Evolutionary conservation across 2,888 invertebrate species (phyloP).

Genomic region (Lymantria dispar): DNA sequence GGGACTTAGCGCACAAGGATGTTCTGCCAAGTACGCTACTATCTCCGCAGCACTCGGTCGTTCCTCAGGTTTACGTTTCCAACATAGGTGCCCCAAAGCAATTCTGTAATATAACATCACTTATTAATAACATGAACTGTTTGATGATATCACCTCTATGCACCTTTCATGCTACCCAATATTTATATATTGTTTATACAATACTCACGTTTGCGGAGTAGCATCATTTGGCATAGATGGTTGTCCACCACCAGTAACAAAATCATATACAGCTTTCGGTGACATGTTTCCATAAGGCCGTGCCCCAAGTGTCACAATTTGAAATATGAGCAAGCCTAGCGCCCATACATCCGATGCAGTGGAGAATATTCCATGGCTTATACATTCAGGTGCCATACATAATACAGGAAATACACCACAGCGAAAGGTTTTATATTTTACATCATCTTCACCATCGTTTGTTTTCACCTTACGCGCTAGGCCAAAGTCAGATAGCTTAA

Average conservation of each 20-base stretch:
- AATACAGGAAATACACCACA: slow-evolving; percentile 92
- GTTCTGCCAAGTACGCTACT: slow-evolving; percentile 88
- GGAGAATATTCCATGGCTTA: slow-evolving; percentile 90
- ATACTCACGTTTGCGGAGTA: slow-evolving; percentile 39
- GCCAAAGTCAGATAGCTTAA: slow-evolving; percentile 93
- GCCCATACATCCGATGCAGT: slow-evolving; percentile 94
- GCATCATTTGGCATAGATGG: slow-evolving; percentile 84
- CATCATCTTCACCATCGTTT: slow-evolving; percentile 85
- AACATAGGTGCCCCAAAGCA: slow-evolving; percentile 88
- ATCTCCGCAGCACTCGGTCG: slow-evolving; percentile 89
- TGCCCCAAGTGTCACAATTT: slow-evolving; percentile 93
- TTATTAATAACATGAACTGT: neutral
- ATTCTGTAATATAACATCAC: slow-evolving; percentile 37
- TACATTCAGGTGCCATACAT: slow-evolving; percentile 96
- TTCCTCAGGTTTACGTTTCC: slow-evolving; percentile 85
- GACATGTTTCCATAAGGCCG: slow-evolving; percentile 91
- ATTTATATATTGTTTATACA: too few species aligned
- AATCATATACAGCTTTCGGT: slow-evolving; percentile 84
- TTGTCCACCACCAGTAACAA: slow-evolving; percentile 85
- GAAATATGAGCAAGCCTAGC: slow-evolving; percentile 91
- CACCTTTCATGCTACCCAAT: neutral
- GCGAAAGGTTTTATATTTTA: slow-evolving; percentile 90
- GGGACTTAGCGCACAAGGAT: slow-evolving; percentile 73
- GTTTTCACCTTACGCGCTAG: slow-evolving; percentile 92
- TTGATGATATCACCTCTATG: neutral